These are phyloP conservation scores for Baronia brevicornis DNA, from an alignment of 2,888 invertebrate species.

Conservation along the genomic window DNA sequence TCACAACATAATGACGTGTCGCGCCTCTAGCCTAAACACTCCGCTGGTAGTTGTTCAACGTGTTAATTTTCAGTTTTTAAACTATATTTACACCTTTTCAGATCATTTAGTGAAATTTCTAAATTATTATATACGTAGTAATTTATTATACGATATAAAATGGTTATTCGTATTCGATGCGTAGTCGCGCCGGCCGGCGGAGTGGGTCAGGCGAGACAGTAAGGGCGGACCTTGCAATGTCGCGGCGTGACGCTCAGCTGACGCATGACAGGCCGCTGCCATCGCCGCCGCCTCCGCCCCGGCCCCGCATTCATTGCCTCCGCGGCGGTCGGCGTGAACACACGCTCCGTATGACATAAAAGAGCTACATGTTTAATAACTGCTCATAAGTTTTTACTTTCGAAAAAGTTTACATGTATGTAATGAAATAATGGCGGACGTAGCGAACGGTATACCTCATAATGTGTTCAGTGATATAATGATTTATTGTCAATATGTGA, in stretches of 20 bases:
- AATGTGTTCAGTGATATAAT: slow-evolving; percentile 42
- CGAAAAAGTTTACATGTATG: slow-evolving; percentile 12
- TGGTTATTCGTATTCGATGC: not conserved
- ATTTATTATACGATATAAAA: slow-evolving; percentile 4
- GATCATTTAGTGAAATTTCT: slow-evolving; percentile 13
- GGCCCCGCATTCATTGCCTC: slow-evolving; percentile 80
- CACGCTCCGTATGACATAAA: slow-evolving; percentile 45
- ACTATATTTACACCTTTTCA: slow-evolving; percentile 15
- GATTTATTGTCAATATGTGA: slow-evolving; percentile 32
- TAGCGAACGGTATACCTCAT: slow-evolving; percentile 14
- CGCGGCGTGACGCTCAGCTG: slow-evolving; percentile 77
- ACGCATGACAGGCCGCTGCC: slow-evolving; percentile 55
- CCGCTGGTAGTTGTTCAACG: no score
- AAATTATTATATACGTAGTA: slow-evolving; percentile 1
- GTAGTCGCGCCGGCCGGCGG: slow-evolving; percentile 36
- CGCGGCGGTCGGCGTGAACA: slow-evolving; percentile 76
- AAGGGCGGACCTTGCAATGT: slow-evolving; percentile 77
- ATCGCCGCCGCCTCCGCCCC: slow-evolving; percentile 57
- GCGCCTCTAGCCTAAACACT: slow-evolving; percentile 19
- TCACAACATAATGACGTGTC: slow-evolving; percentile 34
- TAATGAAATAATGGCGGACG: slow-evolving; percentile 9
- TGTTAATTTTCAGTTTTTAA: no score
- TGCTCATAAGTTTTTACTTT: slow-evolving; percentile 18
- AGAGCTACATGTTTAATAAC: slow-evolving; percentile 14
- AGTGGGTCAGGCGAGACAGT: slow-evolving; percentile 65